phyloP scores from a whole-genome alignment of 2,888 invertebrate genomes.

The Pterostichus niger region DNA sequence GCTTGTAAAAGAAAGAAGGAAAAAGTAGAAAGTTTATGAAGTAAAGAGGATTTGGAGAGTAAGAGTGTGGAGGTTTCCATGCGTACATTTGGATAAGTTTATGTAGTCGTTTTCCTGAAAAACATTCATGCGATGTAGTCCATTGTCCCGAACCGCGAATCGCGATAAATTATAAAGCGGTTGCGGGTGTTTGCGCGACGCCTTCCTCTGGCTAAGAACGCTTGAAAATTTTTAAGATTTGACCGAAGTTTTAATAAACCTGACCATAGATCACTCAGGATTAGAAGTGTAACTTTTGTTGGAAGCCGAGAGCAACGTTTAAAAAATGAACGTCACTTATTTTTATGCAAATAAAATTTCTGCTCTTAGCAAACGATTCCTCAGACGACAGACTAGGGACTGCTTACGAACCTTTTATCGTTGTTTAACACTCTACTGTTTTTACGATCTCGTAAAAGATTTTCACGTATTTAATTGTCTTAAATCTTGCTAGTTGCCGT shows the following conservation, averaged over 20 bases:
- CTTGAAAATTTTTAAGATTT: slow-evolving; percentile 55
- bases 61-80: background rate
- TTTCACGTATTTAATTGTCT: slow-evolving; percentile 59
- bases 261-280: slow-evolving; percentile 63
- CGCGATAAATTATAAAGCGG: slow-evolving; percentile 59
- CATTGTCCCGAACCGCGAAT: slow-evolving; percentile 44
- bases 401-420: slow-evolving; percentile 51
- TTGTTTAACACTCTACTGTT: slow-evolving; percentile 54
- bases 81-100: background rate
- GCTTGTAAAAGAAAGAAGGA: too few relatives aligned
- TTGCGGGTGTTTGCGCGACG: slow-evolving; percentile 6
- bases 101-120: slow-evolving; percentile 40
- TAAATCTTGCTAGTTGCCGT: slow-evolving; percentile 52
- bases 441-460: slow-evolving; percentile 52
- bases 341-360: slow-evolving; percentile 61
- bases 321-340: slow-evolving; percentile 58
- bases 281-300: slow-evolving; percentile 44
- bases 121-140: slow-evolving; percentile 45
- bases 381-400: slow-evolving; percentile 40
- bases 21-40: slow-evolving; percentile 36
- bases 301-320: slow-evolving; percentile 29
- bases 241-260: slow-evolving; percentile 61
- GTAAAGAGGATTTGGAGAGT: slow-evolving; percentile 31
- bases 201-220: background rate
- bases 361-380: slow-evolving; percentile 28